Percentiles rank a stretch among this genome's conserved stretches.
Conservation (phyloP, 2,797 vertebrate genomes). For the Leptodactylus fallax region DNA sequence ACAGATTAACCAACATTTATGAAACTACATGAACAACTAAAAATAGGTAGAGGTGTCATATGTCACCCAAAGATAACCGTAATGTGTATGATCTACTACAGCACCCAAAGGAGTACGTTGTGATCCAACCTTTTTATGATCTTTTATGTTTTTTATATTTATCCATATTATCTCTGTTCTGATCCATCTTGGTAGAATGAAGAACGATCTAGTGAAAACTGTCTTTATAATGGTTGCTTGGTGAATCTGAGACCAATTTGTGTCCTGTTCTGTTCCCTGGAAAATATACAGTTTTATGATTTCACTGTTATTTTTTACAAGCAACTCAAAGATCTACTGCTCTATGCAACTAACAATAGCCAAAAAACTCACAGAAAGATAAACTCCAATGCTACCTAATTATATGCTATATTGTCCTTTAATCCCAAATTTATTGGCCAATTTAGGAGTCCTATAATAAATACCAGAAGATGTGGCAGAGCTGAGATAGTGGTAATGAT, state of each 20-base stretch:
- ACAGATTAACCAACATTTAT: neutral
- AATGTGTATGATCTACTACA: neutral
- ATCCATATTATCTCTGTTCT: neutral
- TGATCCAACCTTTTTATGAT: neutral
- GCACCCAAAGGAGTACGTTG: neutral
- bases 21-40: neutral
- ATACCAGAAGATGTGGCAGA: neutral
- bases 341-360: neutral
- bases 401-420: neutral
- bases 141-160: neutral
- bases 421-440: constrained; percentile 23
- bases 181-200: neutral
- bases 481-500: constrained; percentile 13
- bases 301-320: constrained; percentile 9
- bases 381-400: neutral
- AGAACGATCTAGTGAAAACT: neutral
- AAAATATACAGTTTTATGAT: constrained; percentile 14
- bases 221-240: neutral
- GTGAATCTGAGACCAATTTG: constrained; percentile 1
- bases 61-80: neutral
- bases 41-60: neutral
- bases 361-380: constrained; percentile 16
- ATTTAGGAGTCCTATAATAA: neutral
- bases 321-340: neutral
- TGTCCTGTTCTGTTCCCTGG: neutral